A percentile compares a stretch with the other conserved stretches of the same genome.
phyloP scores from a whole-genome alignment of 2,797 vertebrate genomes.

The Anomalospiza imberbis region DNA sequence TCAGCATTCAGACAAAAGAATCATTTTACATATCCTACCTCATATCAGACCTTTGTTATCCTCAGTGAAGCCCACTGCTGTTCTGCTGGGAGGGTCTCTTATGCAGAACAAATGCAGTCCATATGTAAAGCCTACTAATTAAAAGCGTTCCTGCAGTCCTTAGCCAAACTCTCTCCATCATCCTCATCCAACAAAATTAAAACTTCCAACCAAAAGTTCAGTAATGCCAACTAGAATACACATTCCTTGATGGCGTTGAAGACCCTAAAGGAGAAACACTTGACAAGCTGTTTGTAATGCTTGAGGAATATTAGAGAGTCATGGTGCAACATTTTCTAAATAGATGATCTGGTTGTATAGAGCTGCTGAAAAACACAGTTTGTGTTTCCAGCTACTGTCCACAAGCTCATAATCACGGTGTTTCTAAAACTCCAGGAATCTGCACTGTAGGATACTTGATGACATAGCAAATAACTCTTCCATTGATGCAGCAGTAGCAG shows the following conservation, averaged over 20 bases:
- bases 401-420: conserved; percentile 21
- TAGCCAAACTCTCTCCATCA: background rate
- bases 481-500: conserved; percentile 18
- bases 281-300: background rate
- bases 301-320: background rate
- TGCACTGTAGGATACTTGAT: background rate
- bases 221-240: background rate
- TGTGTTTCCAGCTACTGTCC: conserved; percentile 30
- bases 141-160: background rate
- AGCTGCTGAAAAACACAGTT: conserved; percentile 19
- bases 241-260: background rate
- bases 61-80: background rate
- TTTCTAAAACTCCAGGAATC: conserved; percentile 52
- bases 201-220: background rate
- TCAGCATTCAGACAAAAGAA: background rate
- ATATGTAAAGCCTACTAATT: background rate
- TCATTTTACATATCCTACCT: background rate
- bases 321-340: background rate
- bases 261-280: background rate
- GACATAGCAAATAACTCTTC: conserved; percentile 42
- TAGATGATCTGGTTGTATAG: background rate
- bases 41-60: background rate
- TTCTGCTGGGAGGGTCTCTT: background rate
- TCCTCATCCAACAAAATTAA: background rate
- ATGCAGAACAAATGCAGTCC: background rate